Percentiles rank a stretch among this genome's conserved stretches.
Conservation (phyloP, 2,888 invertebrate genomes). For the Odontothrips loti region DNA sequence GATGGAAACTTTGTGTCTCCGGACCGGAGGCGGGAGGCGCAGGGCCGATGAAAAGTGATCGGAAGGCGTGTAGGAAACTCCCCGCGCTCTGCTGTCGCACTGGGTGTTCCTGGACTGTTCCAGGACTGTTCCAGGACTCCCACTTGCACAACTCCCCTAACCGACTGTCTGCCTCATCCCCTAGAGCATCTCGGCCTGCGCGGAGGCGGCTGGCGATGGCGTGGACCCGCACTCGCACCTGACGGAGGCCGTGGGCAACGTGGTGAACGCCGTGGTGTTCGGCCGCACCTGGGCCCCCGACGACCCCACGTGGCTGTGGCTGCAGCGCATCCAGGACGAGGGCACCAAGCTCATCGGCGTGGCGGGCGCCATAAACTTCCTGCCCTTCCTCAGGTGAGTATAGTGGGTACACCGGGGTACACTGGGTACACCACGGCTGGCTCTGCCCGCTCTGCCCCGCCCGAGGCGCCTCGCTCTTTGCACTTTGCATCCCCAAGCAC, state of each 20-base stretch:
- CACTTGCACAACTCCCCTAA: background rate
- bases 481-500: no score
- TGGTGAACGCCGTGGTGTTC: conserved; percentile 72
- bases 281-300: conserved; percentile 65
- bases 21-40: no score
- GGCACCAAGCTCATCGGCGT: conserved; percentile 79
- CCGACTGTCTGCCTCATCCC: conserved; percentile 34
- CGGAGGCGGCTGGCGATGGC: conserved; percentile 52
- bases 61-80: no score
- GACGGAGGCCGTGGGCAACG: conserved; percentile 70
- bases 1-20: no score
- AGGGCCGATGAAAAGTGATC: no score
- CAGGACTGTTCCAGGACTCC: no score
- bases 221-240: conserved; percentile 55
- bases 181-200: conserved; percentile 43
- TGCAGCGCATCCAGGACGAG: conserved; percentile 74
- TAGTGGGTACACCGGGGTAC: conserved; percentile 21
- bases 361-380: conserved; percentile 76
- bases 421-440: background rate
- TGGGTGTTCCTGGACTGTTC: no score
- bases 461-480: no score
- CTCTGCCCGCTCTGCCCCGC: no score
- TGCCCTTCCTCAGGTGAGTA: conserved; percentile 69
- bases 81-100: no score
- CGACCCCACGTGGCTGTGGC: conserved; percentile 71